A percentile compares a stretch with the other conserved stretches of the same genome.
These are phyloP conservation scores for Archips xylosteana DNA, from an alignment of 2,888 invertebrate genomes.

Conservation along the genomic window DNA sequence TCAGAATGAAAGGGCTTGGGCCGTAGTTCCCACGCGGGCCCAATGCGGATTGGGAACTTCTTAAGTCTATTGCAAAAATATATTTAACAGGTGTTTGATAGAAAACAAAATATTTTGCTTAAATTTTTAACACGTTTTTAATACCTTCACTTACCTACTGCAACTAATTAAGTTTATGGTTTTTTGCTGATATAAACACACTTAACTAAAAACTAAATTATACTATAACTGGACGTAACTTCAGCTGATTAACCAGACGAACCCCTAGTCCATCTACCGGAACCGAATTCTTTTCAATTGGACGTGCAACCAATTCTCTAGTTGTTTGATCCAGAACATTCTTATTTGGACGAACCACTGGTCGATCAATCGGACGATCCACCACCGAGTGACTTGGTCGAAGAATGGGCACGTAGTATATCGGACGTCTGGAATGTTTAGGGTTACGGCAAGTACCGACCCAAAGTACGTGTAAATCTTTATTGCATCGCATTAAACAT, in stretches of 20 bases:
- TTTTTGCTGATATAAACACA: too few species aligned
- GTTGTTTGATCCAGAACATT: neutral
- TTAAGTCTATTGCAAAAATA: too few species aligned
- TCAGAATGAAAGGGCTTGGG: too few species aligned
- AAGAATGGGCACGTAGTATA: neutral
- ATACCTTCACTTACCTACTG: too few species aligned
- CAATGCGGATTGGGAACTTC: too few species aligned
- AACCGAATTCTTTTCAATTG: neutral
- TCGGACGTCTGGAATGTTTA: neutral
- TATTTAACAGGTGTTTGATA: too few species aligned
- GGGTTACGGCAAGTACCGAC: neutral
- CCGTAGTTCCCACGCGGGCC: too few species aligned
- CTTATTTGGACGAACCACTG: neutral
- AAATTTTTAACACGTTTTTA: too few species aligned
- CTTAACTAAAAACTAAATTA: too few species aligned
- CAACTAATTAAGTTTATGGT: too few species aligned
- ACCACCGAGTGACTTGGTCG: neutral
- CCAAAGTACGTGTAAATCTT: slow-evolving; percentile 23
- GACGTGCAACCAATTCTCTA: neutral
- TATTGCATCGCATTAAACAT: slow-evolving; percentile 31
- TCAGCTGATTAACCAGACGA: neutral
- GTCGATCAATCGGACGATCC: neutral
- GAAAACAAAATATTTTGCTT: too few species aligned
- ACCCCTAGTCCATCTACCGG: neutral
- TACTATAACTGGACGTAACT: neutral